These are phyloP conservation scores for Vulpes vulpes DNA, from an alignment of 2,113 vertebrate genomes.

Conservation along the genomic window DNA sequence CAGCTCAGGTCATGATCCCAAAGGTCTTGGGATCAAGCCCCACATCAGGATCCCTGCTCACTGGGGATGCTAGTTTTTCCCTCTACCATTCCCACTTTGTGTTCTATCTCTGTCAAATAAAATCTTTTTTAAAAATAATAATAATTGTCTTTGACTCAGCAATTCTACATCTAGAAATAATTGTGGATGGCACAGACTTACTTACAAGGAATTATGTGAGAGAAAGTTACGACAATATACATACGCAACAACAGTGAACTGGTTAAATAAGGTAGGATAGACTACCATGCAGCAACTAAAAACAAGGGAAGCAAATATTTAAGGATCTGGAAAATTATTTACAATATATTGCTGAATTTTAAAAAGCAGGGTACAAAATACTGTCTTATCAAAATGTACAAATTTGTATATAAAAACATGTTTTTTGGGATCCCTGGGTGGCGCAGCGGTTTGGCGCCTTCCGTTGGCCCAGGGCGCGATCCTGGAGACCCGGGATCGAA, in stretches of 20 bases:
- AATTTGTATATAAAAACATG: not conserved
- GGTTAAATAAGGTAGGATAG: slow-evolving; percentile 21
- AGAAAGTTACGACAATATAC: not conserved
- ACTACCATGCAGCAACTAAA: not conserved
- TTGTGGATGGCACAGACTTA: not conserved
- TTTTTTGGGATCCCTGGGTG: not conserved
- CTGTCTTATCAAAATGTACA: slow-evolving; percentile 37
- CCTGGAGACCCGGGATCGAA: no score
- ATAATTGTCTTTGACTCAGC: not conserved
- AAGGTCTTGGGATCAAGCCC: no score
- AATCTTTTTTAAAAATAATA: no score
- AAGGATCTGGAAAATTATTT: slow-evolving; percentile 30
- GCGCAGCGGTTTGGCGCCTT: no score
- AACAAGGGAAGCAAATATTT: slow-evolving; percentile 32
- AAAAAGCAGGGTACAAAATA: slow-evolving; percentile 20
- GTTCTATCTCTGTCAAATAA: no score
- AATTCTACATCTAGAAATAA: not conserved
- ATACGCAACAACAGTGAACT: slow-evolving; percentile 18
- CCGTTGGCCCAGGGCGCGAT: no score
- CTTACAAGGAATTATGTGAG: slow-evolving; percentile 4
- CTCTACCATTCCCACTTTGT: no score
- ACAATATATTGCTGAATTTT: not conserved
- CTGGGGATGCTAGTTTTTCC: no score
- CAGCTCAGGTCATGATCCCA: no score
- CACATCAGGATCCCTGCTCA: no score